phyloP scores from a whole-genome alignment of 2,797 vertebrate species.

The Microhierax caerulescens region DNA sequence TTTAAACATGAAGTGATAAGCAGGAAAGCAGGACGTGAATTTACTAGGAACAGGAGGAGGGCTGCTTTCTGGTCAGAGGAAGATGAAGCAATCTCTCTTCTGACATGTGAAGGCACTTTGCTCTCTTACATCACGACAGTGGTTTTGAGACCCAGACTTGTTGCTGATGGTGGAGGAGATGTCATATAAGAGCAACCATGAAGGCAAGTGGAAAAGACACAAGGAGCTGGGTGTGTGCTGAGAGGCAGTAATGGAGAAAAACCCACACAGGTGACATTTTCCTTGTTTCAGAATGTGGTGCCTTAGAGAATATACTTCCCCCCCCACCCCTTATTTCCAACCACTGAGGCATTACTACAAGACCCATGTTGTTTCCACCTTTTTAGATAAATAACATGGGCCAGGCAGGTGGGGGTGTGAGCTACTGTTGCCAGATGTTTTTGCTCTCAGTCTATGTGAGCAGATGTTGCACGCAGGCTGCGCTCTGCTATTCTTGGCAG shows the following conservation, averaged over 20 bases:
- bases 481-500: constrained; percentile 48
- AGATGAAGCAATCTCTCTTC: not conserved
- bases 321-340: not conserved
- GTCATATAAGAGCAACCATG: not conserved
- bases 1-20: not conserved
- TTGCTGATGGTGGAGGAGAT: not conserved
- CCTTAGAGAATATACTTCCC: not conserved
- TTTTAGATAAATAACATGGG: not conserved
- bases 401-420: not conserved
- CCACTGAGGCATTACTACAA: not conserved
- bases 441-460: not conserved
- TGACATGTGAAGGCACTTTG: not conserved
- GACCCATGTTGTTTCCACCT: not conserved
- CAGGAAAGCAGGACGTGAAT: not conserved
- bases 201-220: not conserved
- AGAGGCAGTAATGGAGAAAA: not conserved
- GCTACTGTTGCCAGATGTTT: constrained; percentile 25
- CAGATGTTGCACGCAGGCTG: constrained; percentile 39
- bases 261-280: accelerated
- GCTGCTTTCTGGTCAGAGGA: not conserved
- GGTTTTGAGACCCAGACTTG: not conserved
- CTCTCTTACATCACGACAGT: not conserved
- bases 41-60: not conserved
- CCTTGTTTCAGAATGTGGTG: not conserved
- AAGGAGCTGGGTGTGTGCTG: not conserved